phyloP scores from a whole-genome alignment of 2,113 vertebrate species.

The Pithys albifrons region DNA sequence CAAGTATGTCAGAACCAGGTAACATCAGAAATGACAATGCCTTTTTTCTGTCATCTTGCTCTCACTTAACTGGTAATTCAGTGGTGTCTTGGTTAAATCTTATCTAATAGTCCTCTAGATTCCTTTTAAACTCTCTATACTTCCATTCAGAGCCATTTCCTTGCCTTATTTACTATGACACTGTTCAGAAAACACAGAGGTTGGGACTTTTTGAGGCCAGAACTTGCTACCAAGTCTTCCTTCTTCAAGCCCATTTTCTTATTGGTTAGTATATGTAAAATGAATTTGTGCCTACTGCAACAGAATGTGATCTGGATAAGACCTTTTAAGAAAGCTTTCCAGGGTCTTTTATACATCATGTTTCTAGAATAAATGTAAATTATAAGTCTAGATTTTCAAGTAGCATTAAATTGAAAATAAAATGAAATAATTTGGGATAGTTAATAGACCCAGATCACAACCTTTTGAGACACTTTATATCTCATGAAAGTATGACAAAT shows the following conservation, averaged over 20 bases:
- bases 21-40: neutral
- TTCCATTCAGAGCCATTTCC: neutral
- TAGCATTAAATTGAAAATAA: neutral
- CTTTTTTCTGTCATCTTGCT: neutral
- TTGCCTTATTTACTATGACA: neutral
- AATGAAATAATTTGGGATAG: neutral
- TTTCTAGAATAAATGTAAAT: neutral
- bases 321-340: neutral
- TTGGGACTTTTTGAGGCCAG: neutral
- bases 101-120: neutral
- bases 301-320: neutral
- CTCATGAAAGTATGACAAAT: neutral
- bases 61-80: neutral
- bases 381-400: neutral
- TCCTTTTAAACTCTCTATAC: neutral
- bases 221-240: neutral
- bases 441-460: neutral
- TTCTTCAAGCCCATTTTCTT: neutral
- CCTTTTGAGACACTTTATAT: neutral
- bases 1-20: neutral
- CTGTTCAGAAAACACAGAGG: neutral
- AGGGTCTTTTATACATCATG: neutral
- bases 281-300: neutral
- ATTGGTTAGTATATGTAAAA: neutral
- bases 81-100: neutral